Conservation (phyloP, 2,113 vertebrate genomes). For the Aplodontia rufa region DNA sequence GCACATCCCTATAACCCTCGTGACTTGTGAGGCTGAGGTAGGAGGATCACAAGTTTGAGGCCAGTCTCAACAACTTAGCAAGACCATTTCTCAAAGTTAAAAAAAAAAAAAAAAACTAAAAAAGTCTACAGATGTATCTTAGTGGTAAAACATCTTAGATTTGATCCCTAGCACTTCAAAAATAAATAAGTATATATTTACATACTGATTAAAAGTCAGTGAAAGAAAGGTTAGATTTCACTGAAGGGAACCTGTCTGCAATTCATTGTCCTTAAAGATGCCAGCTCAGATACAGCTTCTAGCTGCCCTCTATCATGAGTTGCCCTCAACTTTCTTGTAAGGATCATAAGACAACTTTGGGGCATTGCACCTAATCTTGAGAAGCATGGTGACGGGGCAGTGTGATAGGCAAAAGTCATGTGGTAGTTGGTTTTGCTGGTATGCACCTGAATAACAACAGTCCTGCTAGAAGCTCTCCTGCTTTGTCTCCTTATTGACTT, state of each 20-base stretch:
- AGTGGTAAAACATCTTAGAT: too few relatives aligned
- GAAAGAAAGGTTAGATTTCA: neutral
- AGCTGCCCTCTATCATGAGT: neutral
- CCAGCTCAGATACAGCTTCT: neutral
- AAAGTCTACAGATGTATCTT: too few relatives aligned
- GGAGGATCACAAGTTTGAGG: too few relatives aligned
- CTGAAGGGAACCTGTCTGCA: neutral
- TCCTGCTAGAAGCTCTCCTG: neutral
- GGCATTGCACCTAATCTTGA: neutral
- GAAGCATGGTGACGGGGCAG: neutral
- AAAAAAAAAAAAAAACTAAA: too few relatives aligned
- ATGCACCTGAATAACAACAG: neutral
- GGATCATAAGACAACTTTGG: neutral
- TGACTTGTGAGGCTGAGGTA: too few relatives aligned
- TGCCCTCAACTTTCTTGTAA: neutral
- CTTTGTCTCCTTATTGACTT: neutral
- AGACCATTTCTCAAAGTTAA: too few relatives aligned
- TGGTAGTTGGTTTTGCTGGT: neutral
- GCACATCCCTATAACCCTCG: too few relatives aligned
- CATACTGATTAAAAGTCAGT: neutral
- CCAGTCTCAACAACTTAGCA: too few relatives aligned
- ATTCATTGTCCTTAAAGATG: neutral
- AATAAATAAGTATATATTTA: too few relatives aligned
- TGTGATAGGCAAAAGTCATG: neutral
- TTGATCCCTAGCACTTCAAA: too few relatives aligned